Evolutionary conservation across 2,888 invertebrate genomes (phyloP).

Genomic region (Oscheius sp.): DNA sequence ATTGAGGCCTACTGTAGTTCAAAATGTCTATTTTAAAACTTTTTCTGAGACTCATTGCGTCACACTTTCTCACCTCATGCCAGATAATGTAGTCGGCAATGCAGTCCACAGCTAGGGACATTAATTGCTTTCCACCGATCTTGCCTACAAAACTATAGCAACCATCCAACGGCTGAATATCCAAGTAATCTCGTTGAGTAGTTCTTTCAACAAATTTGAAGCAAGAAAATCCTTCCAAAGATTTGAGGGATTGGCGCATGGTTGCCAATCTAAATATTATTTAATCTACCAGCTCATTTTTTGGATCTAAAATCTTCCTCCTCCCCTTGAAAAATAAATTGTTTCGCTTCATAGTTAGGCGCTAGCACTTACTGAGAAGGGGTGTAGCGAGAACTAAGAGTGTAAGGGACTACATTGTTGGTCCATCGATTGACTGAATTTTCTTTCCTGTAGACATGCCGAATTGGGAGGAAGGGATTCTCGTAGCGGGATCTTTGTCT

Average conservation of each 20-base stretch:
- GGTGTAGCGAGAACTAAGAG: conserved; percentile 54
- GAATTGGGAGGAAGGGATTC: conserved; percentile 28
- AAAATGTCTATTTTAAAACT: not conserved
- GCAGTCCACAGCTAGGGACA: conserved; percentile 57
- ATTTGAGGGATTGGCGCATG: conserved; percentile 44
- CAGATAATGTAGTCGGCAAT: conserved; percentile 61
- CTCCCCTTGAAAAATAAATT: not conserved
- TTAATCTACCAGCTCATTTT: too few species aligned
- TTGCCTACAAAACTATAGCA: conserved; percentile 65
- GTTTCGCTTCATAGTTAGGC: too few species aligned
- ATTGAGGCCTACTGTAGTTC: not conserved
- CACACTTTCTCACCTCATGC: conserved; percentile 53
- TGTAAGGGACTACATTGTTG: conserved; percentile 56
- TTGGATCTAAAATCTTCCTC: not conserved
- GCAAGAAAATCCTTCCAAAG: conserved; percentile 55
- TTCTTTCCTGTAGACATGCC: conserved; percentile 47
- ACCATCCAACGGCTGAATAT: conserved; percentile 60
- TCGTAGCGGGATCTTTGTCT: conserved; percentile 48
- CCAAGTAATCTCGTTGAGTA: conserved; percentile 52
- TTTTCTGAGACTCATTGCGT: not conserved
- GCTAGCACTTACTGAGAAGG: conserved; percentile 49
- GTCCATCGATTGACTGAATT: conserved; percentile 50
- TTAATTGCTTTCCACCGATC: conserved; percentile 51
- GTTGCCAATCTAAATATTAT: conserved; percentile 45
- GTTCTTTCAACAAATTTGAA: conserved; percentile 58